Conservation (phyloP, 1,140 invertebrate genomes). For the Popillia japonica region DNA sequence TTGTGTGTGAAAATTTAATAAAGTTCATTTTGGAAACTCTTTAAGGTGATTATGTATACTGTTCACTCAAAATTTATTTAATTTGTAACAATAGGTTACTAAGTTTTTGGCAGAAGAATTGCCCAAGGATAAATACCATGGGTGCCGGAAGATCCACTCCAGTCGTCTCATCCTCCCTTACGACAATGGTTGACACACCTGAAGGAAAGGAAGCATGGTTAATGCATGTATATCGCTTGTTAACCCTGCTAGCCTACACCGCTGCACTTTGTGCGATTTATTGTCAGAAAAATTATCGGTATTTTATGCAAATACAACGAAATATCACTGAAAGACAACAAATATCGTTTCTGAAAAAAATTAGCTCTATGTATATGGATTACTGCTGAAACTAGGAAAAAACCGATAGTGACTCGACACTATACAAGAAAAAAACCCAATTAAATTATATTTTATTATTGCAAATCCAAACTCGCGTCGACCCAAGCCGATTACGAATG, state of each 20-base stretch:
- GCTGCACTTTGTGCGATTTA: constrained; percentile 42
- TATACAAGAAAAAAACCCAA: constrained; percentile 30
- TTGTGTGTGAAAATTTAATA: constrained; percentile 30
- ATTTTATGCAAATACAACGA: constrained; percentile 20
- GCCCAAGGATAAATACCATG: constrained; percentile 72
- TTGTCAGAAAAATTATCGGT: constrained; percentile 27
- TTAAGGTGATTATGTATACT: constrained; percentile 34
- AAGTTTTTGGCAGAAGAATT: constrained; percentile 64
- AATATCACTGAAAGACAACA: constrained; percentile 38
- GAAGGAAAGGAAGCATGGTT: constrained; percentile 62
- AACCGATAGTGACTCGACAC: constrained; percentile 21
- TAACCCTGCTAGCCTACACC: constrained; percentile 59
- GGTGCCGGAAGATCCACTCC: constrained; percentile 64
- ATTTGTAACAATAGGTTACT: constrained; percentile 52
- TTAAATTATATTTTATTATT: constrained; percentile 26
- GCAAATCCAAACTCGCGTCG: constrained; percentile 30
- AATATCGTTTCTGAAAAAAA: constrained; percentile 37
- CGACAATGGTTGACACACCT: constrained; percentile 56
- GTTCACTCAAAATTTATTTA: constrained; percentile 28
- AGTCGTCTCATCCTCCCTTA: constrained; percentile 47
- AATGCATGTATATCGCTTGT: constrained; percentile 58
- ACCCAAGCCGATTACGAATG: constrained; percentile 21
- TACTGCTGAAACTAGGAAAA: constrained; percentile 39
- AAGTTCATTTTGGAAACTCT: constrained; percentile 38
- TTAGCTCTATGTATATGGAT: constrained; percentile 35